Percentiles rank a stretch among this genome's conserved stretches.
Conservation (phyloP, 2,113 vertebrate species). For the Malurus cyaneus region DNA sequence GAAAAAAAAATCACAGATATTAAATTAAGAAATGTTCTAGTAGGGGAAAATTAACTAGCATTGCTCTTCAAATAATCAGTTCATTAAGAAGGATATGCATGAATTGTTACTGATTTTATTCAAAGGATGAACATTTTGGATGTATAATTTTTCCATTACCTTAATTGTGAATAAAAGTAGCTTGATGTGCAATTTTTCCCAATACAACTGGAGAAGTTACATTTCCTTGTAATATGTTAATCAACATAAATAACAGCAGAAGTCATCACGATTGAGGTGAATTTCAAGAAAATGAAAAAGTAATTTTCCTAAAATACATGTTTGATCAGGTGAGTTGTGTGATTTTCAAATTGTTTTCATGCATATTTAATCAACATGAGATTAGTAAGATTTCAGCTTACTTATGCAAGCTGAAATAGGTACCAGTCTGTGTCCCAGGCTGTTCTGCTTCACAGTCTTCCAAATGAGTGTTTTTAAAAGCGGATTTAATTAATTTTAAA, state of each 20-base stretch:
- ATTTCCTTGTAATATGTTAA: background rate
- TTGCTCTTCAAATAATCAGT: background rate
- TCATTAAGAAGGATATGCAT: background rate
- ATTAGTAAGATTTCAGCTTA: background rate
- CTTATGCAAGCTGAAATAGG: constrained; percentile 28
- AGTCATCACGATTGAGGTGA: background rate
- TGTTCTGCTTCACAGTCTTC: constrained; percentile 3
- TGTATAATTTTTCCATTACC: background rate
- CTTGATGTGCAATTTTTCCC: background rate
- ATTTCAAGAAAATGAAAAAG: background rate
- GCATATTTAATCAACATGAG: constrained; percentile 33
- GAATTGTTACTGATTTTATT: background rate
- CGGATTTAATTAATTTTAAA: background rate
- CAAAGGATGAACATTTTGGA: background rate
- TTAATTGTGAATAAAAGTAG: background rate
- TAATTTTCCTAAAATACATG: background rate
- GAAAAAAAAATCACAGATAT: background rate
- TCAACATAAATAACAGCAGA: background rate
- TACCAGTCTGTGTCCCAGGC: constrained; percentile 17
- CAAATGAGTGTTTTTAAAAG: background rate
- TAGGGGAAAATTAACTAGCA: background rate
- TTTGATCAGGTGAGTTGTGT: constrained; percentile 1
- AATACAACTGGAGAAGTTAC: background rate
- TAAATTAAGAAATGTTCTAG: background rate
- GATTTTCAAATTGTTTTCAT: constrained; percentile 35